Evolutionary conservation across 1,140 invertebrate genomes (phyloP), one percentile per base, ranked within the genome.

Genomic region (Drosophila triauraria): DNA sequence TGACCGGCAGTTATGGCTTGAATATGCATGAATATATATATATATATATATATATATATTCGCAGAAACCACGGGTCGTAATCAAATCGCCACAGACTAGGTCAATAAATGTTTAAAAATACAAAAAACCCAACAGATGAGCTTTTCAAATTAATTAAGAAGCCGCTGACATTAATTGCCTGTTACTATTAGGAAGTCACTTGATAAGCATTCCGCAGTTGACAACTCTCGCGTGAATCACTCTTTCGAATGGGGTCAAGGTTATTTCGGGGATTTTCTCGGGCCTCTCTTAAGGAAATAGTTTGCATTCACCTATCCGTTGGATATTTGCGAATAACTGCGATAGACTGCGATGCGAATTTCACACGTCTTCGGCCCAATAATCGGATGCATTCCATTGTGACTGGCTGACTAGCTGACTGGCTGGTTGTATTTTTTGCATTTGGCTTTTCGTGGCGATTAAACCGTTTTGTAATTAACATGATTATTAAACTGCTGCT

Each of bases 381-480:
- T 51, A 62, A 51, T 65, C 61, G 3, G 23, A 23, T 35, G 43
- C 17, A 69, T 69, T 40, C 35, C 64, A 57, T 71, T 42, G 65
- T 62, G 48, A 32, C 23, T 15, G 40, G 10, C 32, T 10, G 32
- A 9, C 30, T 32, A 3, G 30, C 30, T 17, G 15, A 8, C 20
- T 20, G 20, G 20, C 20, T 20, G 20, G 20, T 20, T 20, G 15
- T n/a, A 2, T 47, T 43, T 44, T 40, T 67, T 27, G 48, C 32
- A 27, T n/a, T 38, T 40, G 30, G n/a, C 27, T 38, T 17, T 38
- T 17, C 8, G 30, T 38, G 43, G 64, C 38, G 56, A 72, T 60
- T 72, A 51, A 50, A 60, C 54, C n/a, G 70, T 72, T 74, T 74
- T 74, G 70, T 30, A 74, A 74, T 72, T 74, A 72, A 74, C 63